Percentiles rank a stretch among this genome's conserved stretches.
phyloP scores from a whole-genome alignment of 1,140 invertebrate species.

The Pygmarrhopalites habei region DNA sequence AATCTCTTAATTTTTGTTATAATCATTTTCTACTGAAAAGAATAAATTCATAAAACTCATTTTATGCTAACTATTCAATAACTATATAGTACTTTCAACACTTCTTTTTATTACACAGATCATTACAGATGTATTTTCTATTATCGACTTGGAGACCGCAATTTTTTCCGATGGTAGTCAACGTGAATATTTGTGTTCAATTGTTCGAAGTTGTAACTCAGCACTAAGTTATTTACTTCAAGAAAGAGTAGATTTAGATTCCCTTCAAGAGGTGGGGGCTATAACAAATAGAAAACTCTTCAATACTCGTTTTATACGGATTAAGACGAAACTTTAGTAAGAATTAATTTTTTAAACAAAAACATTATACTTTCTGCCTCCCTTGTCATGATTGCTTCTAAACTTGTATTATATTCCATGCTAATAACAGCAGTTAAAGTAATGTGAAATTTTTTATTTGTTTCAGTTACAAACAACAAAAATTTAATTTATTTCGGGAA shows the following conservation, averaged over 20 bases:
- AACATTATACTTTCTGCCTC: slow-evolving; percentile 19
- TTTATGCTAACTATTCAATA: slow-evolving; percentile 60
- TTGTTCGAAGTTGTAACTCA: slow-evolving; percentile 12
- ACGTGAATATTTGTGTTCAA: slow-evolving; percentile 56
- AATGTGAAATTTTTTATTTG: slow-evolving; percentile 10
- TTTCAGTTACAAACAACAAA: slow-evolving; percentile 95
- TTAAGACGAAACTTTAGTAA: slow-evolving; percentile 96
- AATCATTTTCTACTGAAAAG: too few species aligned
- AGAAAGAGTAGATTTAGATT: slow-evolving; percentile 88
- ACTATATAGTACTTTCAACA: too few species aligned
- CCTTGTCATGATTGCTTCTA: neutral
- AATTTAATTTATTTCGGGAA: slow-evolving; percentile 97
- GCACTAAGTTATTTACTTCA: slow-evolving; percentile 43
- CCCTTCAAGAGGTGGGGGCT: slow-evolving; percentile 81
- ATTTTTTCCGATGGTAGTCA: slow-evolving; percentile 54
- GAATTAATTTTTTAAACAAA: slow-evolving; percentile 43
- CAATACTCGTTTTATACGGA: slow-evolving; percentile 94
- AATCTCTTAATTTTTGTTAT: too few species aligned
- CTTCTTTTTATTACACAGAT: too few species aligned
- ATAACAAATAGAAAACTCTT: slow-evolving; percentile 82
- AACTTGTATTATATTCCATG: neutral
- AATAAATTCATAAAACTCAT: too few species aligned
- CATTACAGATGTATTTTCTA: slow-evolving; percentile 45
- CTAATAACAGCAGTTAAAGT: neutral
- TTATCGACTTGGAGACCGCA: slow-evolving; percentile 59